Conservation (phyloP, 2,797 vertebrate genomes). For the Synaphobranchus kaupii region DNA sequence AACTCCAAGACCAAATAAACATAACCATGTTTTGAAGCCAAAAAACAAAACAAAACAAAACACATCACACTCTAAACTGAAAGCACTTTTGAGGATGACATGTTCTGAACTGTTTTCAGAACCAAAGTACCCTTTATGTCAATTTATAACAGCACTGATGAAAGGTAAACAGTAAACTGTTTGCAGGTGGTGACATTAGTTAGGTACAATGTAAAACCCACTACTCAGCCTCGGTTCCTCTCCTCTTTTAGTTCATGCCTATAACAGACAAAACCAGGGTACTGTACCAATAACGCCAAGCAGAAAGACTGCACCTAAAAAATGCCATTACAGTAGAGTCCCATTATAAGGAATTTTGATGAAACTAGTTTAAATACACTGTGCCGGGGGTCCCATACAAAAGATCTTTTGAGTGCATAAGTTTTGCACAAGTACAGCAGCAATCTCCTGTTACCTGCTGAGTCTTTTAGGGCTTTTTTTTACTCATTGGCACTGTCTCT, state of each 20-base stretch:
- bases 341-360: background rate
- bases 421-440: background rate
- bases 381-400: background rate
- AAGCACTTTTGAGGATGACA: background rate
- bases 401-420: background rate
- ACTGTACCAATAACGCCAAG: background rate
- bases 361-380: background rate
- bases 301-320: background rate
- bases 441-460: background rate
- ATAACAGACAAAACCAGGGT: background rate
- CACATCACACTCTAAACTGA: background rate
- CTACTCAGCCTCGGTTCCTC: background rate
- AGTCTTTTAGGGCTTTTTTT: background rate
- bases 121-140: background rate
- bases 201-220: background rate
- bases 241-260: background rate
- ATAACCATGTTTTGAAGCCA: slow-evolving; percentile 12
- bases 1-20: slow-evolving; percentile 12
- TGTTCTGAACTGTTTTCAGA: background rate
- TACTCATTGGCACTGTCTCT: background rate
- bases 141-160: background rate
- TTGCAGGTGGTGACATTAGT: background rate
- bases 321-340: background rate
- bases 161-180: slow-evolving; percentile 1
- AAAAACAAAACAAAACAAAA: background rate